These are phyloP conservation scores for Drosophila imparisetae DNA, from an alignment of 2,888 invertebrate genomes.

Conservation along the genomic window DNA sequence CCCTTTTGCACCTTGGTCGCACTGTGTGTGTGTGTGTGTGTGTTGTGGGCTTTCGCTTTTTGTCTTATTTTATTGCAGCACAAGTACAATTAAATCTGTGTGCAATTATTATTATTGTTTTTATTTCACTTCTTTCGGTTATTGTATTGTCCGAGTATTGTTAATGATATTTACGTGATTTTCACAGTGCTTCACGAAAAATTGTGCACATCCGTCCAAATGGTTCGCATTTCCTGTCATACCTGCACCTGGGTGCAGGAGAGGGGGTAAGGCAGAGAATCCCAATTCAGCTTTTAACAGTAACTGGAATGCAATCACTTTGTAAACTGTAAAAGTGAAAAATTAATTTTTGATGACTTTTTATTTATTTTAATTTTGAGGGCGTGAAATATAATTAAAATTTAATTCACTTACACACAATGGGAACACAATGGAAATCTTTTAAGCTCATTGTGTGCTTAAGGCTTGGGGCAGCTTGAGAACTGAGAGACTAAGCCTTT, in stretches of 20 bases:
- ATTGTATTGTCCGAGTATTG: slow-evolving; percentile 39
- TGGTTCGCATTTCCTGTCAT: slow-evolving; percentile 60
- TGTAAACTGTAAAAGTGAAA: background rate
- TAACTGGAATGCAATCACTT: background rate
- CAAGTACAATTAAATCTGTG: slow-evolving; percentile 69
- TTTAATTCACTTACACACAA: background rate
- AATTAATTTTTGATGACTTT: background rate
- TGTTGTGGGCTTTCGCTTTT: slow-evolving; percentile 32
- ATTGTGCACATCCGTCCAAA: slow-evolving; percentile 42
- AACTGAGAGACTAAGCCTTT: background rate
- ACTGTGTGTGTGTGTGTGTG: slow-evolving; percentile 37
- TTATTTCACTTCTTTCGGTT: slow-evolving; percentile 39
- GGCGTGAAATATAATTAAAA: background rate
- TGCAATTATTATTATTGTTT: slow-evolving; percentile 70
- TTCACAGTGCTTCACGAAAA: slow-evolving; percentile 34
- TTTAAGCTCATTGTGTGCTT: background rate
- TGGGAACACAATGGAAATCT: no score
- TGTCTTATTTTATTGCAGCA: slow-evolving; percentile 44
- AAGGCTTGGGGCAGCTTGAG: background rate
- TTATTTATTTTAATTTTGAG: background rate
- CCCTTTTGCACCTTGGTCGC: slow-evolving; percentile 69
- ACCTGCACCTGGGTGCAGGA: slow-evolving; percentile 17
- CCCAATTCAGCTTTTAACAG: background rate
- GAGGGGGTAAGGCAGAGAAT: background rate
- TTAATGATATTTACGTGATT: slow-evolving; percentile 75